Conservation (phyloP, 2,113 vertebrate genomes). For the Phoxinus phoxinus region DNA sequence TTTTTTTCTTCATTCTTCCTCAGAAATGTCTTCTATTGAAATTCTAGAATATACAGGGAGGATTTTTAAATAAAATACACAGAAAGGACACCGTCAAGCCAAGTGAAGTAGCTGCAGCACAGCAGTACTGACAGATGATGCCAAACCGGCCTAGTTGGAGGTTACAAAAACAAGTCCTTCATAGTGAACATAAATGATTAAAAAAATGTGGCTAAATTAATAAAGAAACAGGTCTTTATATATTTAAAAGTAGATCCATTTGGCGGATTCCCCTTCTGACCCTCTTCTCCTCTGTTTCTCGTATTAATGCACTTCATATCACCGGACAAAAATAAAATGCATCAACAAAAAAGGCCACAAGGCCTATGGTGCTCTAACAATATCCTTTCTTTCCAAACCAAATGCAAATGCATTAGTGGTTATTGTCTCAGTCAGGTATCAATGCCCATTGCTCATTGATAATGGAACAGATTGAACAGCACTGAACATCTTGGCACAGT, state of each 20-base stretch:
- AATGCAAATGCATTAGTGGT: conserved; percentile 6
- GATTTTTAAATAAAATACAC: conserved; percentile 22
- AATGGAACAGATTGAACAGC: conserved; percentile 19
- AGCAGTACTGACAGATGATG: background rate
- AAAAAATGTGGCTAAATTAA: conserved; percentile 11
- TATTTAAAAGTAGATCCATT: conserved; percentile 9
- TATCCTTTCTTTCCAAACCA: conserved; percentile 7
- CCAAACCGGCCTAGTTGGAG: background rate
- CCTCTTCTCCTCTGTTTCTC: conserved; percentile 5
- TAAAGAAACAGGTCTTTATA: conserved; percentile 14
- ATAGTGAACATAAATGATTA: background rate
- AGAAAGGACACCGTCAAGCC: background rate
- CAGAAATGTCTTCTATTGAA: conserved; percentile 44
- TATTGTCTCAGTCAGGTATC: conserved; percentile 25
- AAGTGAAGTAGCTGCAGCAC: conserved; percentile 5
- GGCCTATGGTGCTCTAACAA: background rate
- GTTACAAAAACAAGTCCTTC: background rate
- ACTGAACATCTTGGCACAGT: conserved; percentile 43
- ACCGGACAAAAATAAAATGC: background rate
- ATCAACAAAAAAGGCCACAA: conserved; percentile 13
- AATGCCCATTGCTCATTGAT: conserved; percentile 26
- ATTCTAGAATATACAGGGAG: conserved; percentile 29
- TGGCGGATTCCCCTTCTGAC: conserved; percentile 1
- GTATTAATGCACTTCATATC: conserved; percentile 2
- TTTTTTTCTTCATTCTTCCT: conserved; percentile 29